These are phyloP conservation scores for Schizopygopsis pylzovi DNA, from an alignment of 2,797 vertebrate genomes.

Conservation along the genomic window DNA sequence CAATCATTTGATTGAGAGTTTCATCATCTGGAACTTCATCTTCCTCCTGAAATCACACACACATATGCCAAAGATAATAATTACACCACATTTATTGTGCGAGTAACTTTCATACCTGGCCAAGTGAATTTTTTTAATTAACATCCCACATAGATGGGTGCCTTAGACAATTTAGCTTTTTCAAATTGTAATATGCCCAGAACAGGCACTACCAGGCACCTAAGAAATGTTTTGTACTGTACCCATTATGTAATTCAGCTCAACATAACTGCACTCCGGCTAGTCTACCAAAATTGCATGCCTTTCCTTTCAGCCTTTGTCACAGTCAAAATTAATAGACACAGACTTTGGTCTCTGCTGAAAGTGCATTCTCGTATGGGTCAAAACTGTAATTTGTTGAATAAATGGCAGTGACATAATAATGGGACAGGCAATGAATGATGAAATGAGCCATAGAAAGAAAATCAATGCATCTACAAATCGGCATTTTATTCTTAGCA, in stretches of 20 bases:
- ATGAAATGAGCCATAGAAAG: background rate
- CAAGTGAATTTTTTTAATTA: background rate
- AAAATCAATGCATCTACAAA: too few relatives aligned
- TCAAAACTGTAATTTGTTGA: slow-evolving; percentile 17
- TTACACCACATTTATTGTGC: background rate
- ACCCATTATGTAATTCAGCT: too few relatives aligned
- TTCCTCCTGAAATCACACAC: slow-evolving; percentile 84
- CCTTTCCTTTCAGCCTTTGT: slow-evolving; percentile 9
- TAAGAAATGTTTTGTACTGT: background rate
- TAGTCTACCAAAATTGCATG: slow-evolving; percentile 19
- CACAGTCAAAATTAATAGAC: slow-evolving; percentile 13
- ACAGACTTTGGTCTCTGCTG: background rate
- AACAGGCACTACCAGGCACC: background rate
- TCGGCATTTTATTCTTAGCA: background rate
- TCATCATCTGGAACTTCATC: slow-evolving; percentile 98
- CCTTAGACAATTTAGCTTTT: background rate
- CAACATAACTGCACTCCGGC: background rate
- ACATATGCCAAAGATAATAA: slow-evolving; percentile 7
- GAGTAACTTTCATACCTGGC: background rate
- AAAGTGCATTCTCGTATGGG: background rate
- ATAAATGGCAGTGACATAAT: slow-evolving; percentile 12
- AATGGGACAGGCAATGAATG: slow-evolving; percentile 2
- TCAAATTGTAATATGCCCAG: background rate
- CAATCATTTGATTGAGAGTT: slow-evolving; percentile 99
- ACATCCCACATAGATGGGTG: background rate